Percentiles rank a stretch among this genome's conserved stretches.
Conservation (phyloP, 2,113 vertebrate genomes). For the Zosterops lateralis region DNA sequence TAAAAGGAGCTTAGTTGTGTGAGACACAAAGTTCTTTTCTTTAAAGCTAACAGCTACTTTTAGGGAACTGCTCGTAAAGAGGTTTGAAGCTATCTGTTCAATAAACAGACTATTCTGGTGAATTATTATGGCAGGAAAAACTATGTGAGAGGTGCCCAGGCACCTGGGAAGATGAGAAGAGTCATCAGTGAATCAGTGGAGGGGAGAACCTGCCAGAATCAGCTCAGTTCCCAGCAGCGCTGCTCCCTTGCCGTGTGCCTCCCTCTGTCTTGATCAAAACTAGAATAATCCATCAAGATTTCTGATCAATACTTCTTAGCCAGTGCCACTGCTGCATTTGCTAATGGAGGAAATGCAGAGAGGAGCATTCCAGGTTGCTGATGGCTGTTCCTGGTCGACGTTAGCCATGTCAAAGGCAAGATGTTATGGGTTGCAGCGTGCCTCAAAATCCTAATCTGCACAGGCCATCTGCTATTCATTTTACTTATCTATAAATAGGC, state of each 20-base stretch:
- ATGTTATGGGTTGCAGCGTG: not conserved
- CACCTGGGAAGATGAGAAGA: not conserved
- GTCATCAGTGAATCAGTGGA: not conserved
- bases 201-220: not conserved
- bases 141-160: not conserved
- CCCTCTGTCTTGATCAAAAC: not conserved
- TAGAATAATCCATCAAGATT: not conserved
- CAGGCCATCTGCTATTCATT: conserved; percentile 39
- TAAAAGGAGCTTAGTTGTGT: not conserved
- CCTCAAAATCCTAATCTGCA: not conserved
- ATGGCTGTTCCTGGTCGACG: not conserved
- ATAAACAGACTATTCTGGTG: not conserved
- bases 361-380: not conserved
- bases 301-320: not conserved
- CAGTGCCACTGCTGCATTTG: not conserved
- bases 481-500: conserved; percentile 28
- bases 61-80: not conserved
- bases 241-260: not conserved
- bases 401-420: not conserved
- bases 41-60: not conserved
- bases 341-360: not conserved
- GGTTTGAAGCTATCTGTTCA: not conserved
- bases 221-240: not conserved
- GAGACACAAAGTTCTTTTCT: not conserved
- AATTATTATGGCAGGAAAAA: not conserved